Percentiles rank a stretch among this genome's conserved stretches.
phyloP scores from a whole-genome alignment of 1,140 invertebrate genomes.

The Idris sp. region DNA sequence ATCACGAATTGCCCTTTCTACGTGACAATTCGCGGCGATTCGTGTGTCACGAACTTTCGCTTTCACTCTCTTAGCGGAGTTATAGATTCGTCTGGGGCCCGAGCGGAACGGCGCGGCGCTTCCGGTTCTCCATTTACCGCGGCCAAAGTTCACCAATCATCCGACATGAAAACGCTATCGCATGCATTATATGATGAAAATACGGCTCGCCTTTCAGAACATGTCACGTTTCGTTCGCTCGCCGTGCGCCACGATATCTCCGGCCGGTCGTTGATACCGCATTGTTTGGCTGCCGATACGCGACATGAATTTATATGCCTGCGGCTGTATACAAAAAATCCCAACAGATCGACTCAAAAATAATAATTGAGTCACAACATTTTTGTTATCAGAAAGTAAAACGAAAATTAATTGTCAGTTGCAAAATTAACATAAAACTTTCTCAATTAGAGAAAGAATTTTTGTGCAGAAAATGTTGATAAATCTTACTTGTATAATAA shows the following conservation, averaged over 20 bases:
- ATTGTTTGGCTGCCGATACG: slow-evolving; percentile 47
- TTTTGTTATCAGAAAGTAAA: no score
- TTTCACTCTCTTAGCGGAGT: slow-evolving; percentile 50
- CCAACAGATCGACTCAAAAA: slow-evolving; percentile 14
- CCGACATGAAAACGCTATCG: slow-evolving; percentile 56
- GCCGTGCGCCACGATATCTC: slow-evolving; percentile 50
- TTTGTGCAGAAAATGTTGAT: no score
- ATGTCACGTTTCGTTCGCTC: slow-evolving; percentile 53
- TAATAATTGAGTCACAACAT: slow-evolving; percentile 55
- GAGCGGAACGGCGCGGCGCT: slow-evolving; percentile 37
- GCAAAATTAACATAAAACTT: no score
- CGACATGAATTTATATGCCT: slow-evolving; percentile 39
- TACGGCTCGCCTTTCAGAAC: slow-evolving; percentile 52
- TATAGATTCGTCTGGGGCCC: slow-evolving; percentile 42
- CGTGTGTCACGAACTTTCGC: slow-evolving; percentile 60
- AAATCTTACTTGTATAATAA: no score
- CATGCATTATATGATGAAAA: slow-evolving; percentile 61
- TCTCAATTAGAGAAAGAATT: no score
- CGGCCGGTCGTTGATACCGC: slow-evolving; percentile 31
- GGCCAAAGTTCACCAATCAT: slow-evolving; percentile 60
- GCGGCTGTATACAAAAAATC: slow-evolving; percentile 11
- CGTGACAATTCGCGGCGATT: slow-evolving; percentile 43
- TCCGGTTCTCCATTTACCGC: slow-evolving; percentile 56
- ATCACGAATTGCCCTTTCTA: slow-evolving; percentile 50
- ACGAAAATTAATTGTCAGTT: no score